Base-by-base conservation (phyloP, 2,888 invertebrate species). In the Torymus tubicola region DNA sequence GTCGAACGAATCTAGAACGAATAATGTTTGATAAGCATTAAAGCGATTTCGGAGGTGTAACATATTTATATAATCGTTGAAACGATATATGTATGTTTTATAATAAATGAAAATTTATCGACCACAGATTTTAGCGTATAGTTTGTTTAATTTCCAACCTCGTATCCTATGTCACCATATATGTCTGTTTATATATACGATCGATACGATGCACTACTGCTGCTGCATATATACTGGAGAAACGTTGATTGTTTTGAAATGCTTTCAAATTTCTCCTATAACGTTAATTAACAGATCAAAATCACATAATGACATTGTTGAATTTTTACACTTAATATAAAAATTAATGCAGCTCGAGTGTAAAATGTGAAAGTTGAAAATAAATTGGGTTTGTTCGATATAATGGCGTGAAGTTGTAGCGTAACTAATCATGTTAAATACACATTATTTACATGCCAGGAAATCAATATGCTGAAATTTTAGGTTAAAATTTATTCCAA, bases 41-140 rank as follows among this genome's bases (percentile, higher is more conserved):
- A 68, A 64, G 18, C 52, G 18, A 64, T 74, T 64, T 70, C 64
- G 18, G 60, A 50, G 42, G 31, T 77, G 69, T 72, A 73, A 77
- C 76, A 81, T 81, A 77, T 81, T 81, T 81, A 69, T 81, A 81
- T 73, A 73, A 73, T 73, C 77, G 73, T 73, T 81, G 77, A 77
- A 57, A 64, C 77, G 73, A 73, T 60, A 67, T 60, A 77, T 81
- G 81, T 81, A 77, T 81, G 81, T 81, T 81, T 81, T 81, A 73
- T 81, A 81, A 81, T 81, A 81, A 81, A 81, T 77, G 72, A 68
- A 81, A 76, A 76, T 80, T 80, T 80, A 80, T 76, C 57, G 50
- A 75, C 2, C 52, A 63, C 53, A 50, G 0, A 13, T 52, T 14
- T 24, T 8, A 0, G 42, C 8, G 42, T 42, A 42, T 42, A 42